phyloP scores from a whole-genome alignment of 1,140 invertebrate genomes.

The Drosophila virilis region DNA sequence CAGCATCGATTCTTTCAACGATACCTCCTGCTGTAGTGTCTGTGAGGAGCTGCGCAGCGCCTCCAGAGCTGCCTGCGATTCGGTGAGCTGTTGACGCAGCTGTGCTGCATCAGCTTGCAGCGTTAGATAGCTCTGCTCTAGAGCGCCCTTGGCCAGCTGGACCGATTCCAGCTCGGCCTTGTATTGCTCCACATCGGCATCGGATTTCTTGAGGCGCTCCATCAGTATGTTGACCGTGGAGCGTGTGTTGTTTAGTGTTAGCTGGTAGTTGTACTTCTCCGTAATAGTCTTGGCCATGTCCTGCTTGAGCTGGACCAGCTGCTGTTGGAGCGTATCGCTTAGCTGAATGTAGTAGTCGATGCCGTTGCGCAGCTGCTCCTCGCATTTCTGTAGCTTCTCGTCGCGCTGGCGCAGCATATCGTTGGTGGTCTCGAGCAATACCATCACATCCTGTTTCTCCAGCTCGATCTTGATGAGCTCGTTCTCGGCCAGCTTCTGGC shows the following conservation, averaged over 20 bases:
- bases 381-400: slow-evolving; percentile 83
- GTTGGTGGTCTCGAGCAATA: slow-evolving; percentile 80
- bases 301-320: slow-evolving; percentile 78
- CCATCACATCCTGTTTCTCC: slow-evolving; percentile 85
- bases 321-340: slow-evolving; percentile 75
- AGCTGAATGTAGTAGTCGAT: slow-evolving; percentile 82
- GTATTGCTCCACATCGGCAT: slow-evolving; percentile 85
- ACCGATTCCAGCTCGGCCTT: slow-evolving; percentile 84
- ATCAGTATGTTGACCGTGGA: slow-evolving; percentile 85
- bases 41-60: slow-evolving; percentile 69
- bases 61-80: slow-evolving; percentile 67
- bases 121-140: slow-evolving; percentile 84
- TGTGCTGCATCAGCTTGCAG: slow-evolving; percentile 80
- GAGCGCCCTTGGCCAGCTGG: slow-evolving; percentile 83
- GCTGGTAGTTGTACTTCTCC: slow-evolving; percentile 85
- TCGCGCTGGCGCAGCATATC: slow-evolving; percentile 81
- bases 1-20: slow-evolving; percentile 81
- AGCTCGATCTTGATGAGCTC: slow-evolving; percentile 85
- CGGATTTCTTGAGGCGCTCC: slow-evolving; percentile 85
- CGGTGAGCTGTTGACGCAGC: slow-evolving; percentile 76
- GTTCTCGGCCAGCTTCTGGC: slow-evolving; percentile 85
- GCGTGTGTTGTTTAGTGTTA: slow-evolving; percentile 84
- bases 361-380: slow-evolving; percentile 79
- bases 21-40: slow-evolving; percentile 79
- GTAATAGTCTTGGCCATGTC: slow-evolving; percentile 82